Evolutionary conservation across 1,140 invertebrate species (phyloP).

Genomic region (Amphibalanus amphitrite): DNA sequence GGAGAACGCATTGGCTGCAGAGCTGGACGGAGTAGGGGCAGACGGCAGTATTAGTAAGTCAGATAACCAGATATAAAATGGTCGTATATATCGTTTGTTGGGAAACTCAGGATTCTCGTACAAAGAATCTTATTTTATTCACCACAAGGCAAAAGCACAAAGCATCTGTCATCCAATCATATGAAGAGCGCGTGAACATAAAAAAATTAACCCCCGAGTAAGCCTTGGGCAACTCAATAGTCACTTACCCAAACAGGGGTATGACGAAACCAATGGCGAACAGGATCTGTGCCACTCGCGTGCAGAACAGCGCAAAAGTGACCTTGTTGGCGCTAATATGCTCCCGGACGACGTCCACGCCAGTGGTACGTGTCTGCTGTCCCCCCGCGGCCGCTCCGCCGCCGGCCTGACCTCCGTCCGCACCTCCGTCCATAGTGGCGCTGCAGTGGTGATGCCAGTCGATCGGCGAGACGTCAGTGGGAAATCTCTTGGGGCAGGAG

Average conservation of each 20-base stretch:
- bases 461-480: no score
- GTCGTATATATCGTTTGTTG: not conserved
- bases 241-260: not conserved
- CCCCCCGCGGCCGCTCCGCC: no score
- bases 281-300: not conserved
- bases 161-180: not conserved
- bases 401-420: no score
- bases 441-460: no score
- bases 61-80: not conserved
- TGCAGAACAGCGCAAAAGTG: not conserved
- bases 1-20: not conserved
- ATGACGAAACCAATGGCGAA: not conserved
- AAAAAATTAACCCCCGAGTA: not conserved
- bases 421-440: no score
- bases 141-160: not conserved
- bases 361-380: no score
- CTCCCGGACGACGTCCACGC: not conserved
- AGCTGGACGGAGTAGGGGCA: no score
- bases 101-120: not conserved
- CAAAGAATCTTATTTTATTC: not conserved
- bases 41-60: no score
- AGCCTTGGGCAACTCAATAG: not conserved
- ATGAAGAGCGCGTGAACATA: not conserved
- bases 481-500: no score
- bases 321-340: not conserved